Evolutionary conservation across 2,113 vertebrate species (phyloP).

Genomic region (Heterotilapia buettikoferi): DNA sequence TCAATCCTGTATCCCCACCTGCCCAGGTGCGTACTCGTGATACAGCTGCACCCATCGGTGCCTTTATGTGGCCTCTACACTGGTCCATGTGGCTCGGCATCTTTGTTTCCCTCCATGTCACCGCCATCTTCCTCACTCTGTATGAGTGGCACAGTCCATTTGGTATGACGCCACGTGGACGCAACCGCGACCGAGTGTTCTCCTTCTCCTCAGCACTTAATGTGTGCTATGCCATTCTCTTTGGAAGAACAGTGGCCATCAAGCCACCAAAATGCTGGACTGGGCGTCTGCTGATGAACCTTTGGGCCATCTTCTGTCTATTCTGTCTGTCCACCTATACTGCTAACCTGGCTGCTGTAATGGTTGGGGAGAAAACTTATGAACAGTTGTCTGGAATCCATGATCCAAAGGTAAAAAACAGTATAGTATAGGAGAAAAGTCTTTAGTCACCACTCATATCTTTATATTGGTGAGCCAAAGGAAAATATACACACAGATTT

Average conservation of each 20-base stretch:
- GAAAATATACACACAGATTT: neutral
- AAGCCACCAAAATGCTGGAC: constrained; percentile 97
- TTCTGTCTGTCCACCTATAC: constrained; percentile 93
- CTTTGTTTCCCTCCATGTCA: constrained; percentile 88
- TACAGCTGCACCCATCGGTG: constrained; percentile 86
- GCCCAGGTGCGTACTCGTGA: constrained; percentile 82
- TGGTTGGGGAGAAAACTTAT: constrained; percentile 96
- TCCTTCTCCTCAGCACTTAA: constrained; percentile 95
- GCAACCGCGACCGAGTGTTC: constrained; percentile 87
- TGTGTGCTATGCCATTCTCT: constrained; percentile 94
- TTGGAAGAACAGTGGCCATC: constrained; percentile 89
- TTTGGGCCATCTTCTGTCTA: constrained; percentile 97
- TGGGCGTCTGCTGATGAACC: constrained; percentile 93
- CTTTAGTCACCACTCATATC: neutral
- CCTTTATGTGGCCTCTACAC: constrained; percentile 96
- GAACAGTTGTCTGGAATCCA: constrained; percentile 93
- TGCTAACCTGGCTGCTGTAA: constrained; percentile 91
- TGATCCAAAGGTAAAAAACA: constrained; percentile 83
- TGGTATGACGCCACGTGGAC: constrained; percentile 88
- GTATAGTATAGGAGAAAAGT: neutral
- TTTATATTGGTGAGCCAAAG: neutral
- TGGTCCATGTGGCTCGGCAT: constrained; percentile 98
- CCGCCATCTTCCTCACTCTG: constrained; percentile 89
- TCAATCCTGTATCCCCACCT: neutral
- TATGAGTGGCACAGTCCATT: constrained; percentile 97